Evolutionary conservation across 2,888 invertebrate genomes (phyloP), one percentile per base, ranked within the genome.

Genomic region (Euspilapteryx auroguttella): DNA sequence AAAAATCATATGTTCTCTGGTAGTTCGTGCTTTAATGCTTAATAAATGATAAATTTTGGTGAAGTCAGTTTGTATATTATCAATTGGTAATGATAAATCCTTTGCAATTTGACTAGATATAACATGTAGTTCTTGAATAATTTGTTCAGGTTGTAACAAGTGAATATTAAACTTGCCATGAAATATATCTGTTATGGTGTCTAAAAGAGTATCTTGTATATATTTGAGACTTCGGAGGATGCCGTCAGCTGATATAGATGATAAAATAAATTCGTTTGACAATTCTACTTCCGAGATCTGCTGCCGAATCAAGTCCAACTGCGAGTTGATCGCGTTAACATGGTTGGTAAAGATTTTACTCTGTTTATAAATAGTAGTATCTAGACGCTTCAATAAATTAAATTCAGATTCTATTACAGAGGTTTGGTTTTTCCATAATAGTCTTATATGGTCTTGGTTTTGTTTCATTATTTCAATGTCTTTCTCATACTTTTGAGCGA

Each of bases 371-470:
- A n/a, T n/a, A n/a, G n/a, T n/a, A n/a, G n/a, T n/a, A n/a, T n/a
- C n/a, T n/a, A n/a, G n/a, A n/a, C n/a, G 21, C 17, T 30, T 22
- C 11, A 30, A 10, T 20, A 33, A 14, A 24, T 33, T 33, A 28
- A 22, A 31, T 25, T 33, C 33, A 4, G 33, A 31, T 12, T 31
- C 31, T 12, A 33, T 27, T 7, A 33, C 24, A 2, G 31, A 34
- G n/a, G n/a, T n/a, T n/a, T n/a, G n/a, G n/a, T n/a, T n/a, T n/a
- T n/a, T n/a, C n/a, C n/a, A n/a, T n/a, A 34, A 24, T 12, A 9
- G 14, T 7, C 25, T 28, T 2, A 34, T n/a, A 22, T 34, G 34
- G 8, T 32, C 32, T 28, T 31, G 22, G 15, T 31, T 34, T 5
- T 24, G 14, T 27, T n/a, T 26, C 12, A 34, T 25, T 4, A 30